Percentiles rank a stretch among this genome's conserved stretches.
These are phyloP conservation scores for Prionailurus bengalensis DNA, from an alignment of 2,113 vertebrate genomes.

Conservation along the genomic window DNA sequence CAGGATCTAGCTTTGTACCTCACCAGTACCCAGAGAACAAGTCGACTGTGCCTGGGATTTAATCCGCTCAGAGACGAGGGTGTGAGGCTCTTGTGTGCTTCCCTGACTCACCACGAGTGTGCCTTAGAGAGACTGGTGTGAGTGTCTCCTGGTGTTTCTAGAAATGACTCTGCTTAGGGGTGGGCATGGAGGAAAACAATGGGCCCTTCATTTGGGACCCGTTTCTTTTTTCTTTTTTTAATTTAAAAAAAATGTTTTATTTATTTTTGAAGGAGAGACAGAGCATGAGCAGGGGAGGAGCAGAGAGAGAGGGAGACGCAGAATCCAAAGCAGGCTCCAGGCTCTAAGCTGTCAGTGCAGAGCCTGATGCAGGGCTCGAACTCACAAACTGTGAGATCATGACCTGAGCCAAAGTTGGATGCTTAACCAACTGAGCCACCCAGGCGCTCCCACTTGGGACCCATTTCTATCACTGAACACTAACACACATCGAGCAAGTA, in stretches of 20 bases:
- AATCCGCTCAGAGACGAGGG: not conserved
- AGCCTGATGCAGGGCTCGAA: no score
- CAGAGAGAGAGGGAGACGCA: no score
- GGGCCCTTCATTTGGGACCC: not conserved
- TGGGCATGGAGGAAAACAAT: accelerated
- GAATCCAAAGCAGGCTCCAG: no score
- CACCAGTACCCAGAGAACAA: not conserved
- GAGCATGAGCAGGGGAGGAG: no score
- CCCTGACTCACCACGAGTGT: not conserved
- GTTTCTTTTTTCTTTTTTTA: no score
- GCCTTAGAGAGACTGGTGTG: conserved; percentile 31
- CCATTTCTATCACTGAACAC: accelerated
- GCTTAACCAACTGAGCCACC: no score
- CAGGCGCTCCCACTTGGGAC: no score
- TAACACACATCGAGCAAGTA: not conserved
- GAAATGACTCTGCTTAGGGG: accelerated
- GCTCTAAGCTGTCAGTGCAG: no score
- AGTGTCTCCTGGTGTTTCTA: not conserved
- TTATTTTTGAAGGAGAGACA: no score
- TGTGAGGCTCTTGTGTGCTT: not conserved
- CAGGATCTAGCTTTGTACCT: not conserved
- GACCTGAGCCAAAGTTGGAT: no score
- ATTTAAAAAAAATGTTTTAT: no score
- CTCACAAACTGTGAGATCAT: no score
- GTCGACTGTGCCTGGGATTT: not conserved